Conservation (phyloP, 2,888 invertebrate genomes). For the Meliscaeva auricollis region DNA sequence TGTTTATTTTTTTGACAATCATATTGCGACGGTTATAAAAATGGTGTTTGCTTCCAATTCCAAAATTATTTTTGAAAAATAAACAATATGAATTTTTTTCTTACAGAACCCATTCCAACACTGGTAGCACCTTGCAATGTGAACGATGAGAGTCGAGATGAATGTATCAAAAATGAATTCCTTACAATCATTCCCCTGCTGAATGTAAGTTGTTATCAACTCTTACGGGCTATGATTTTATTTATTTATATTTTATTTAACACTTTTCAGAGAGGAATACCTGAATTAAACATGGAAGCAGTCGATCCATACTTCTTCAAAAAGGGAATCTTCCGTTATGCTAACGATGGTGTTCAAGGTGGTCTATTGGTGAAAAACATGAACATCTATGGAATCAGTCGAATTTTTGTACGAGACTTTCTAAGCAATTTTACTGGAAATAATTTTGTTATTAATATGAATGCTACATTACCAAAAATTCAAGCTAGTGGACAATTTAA, state of each 20-base stretch:
- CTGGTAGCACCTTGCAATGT: conserved; percentile 85
- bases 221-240: background rate
- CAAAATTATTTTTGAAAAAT: background rate
- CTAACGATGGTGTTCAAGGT: conserved; percentile 82
- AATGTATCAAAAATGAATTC: conserved; percentile 86
- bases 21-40: too few relatives aligned
- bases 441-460: conserved; percentile 87
- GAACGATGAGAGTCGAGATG: conserved; percentile 86
- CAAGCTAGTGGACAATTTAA: conserved; percentile 86
- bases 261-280: conserved; percentile 78
- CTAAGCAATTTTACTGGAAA: conserved; percentile 86
- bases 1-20: too few relatives aligned
- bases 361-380: conserved; percentile 82
- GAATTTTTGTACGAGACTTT: conserved; percentile 85
- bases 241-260: background rate
- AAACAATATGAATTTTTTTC: background rate
- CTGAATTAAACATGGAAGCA: conserved; percentile 79
- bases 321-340: conserved; percentile 82
- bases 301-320: conserved; percentile 82
- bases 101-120: conserved; percentile 80
- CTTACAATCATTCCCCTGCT: conserved; percentile 84
- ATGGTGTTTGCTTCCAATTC: too few relatives aligned
- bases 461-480: conserved; percentile 86
- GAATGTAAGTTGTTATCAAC: conserved; percentile 76
- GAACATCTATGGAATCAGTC: conserved; percentile 86